Evolutionary conservation across 1,140 invertebrate genomes (phyloP), one percentile per base, ranked within the genome.

Genomic region (Hestina assimilis): DNA sequence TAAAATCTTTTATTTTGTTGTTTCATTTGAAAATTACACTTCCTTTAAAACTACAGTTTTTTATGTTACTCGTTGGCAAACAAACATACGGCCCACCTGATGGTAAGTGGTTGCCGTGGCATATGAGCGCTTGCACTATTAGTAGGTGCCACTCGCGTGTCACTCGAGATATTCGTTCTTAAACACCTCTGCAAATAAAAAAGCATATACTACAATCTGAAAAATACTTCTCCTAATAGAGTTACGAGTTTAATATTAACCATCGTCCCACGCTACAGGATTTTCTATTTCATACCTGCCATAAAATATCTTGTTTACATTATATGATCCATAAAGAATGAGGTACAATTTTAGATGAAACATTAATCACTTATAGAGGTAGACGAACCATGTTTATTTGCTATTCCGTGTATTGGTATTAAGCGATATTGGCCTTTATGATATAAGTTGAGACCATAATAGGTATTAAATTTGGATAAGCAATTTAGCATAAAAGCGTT

Each of bases 221-320:
- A 5, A 8, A 26, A 26, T 4, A 9, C 0, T 26, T 8, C 9
- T 1, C 1, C 1, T 26, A 3, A 28, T 0, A 28, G 24, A 9
- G 6, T 6, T 9, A 26, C 1, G 6, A 9, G 6, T 28, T 28
- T 28, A 28, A 28, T 6, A 28, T 28, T 28, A 17, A 51, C n/a
- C 8, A 31, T 20, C 50, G 3, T 23, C 40, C 55, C 46, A 58
- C 40, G 47, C 24, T 26, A 24, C 40, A 58, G 45, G 23, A 35
- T 17, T 26, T 58, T 50, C 17, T 31, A 46, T 21, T 21, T 56
- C 48, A 23, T 26, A 56, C 45, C 11, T 41, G 21, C 52, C 45
- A 65, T 60, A 60, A 57, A 60, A 65, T 38, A 46, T 47, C 54
- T 54, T 60, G 53, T 56, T 66, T 58, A 55, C 55, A 58, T 54